These are phyloP conservation scores for Drosophila guanche DNA, from an alignment of 1,140 invertebrate genomes.

Conservation along the genomic window DNA sequence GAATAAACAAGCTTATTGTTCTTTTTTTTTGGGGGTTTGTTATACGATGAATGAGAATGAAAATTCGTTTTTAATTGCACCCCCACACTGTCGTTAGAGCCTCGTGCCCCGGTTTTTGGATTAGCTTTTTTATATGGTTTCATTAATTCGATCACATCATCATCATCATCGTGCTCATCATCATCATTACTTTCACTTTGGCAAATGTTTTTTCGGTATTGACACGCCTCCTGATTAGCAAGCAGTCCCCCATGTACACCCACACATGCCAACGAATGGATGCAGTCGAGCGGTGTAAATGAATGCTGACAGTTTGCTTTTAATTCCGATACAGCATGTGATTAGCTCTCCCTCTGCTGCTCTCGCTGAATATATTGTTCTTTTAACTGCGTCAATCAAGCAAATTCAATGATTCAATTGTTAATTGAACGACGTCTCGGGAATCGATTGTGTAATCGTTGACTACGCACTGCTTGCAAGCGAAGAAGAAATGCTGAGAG, in stretches of 20 bases:
- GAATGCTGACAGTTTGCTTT: conserved; percentile 57
- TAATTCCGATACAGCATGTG: conserved; percentile 52
- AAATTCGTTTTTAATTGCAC: conserved; percentile 70
- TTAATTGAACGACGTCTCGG: conserved; percentile 35
- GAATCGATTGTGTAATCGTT: conserved; percentile 45
- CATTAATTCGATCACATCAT: conserved; percentile 26
- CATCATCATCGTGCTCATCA: conserved; percentile 23
- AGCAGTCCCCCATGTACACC: neutral
- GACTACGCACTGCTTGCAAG: conserved; percentile 32
- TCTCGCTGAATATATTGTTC: conserved; percentile 9
- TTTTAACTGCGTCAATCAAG: conserved; percentile 42
- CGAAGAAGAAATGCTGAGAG: neutral
- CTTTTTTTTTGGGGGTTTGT: conserved; percentile 15
- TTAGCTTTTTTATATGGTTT: conserved; percentile 16
- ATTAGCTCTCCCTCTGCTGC: conserved; percentile 18
- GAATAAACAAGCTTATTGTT: conserved; percentile 4
- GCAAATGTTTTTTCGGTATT: conserved; percentile 11
- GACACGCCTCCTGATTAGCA: conserved; percentile 6
- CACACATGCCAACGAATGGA: conserved; percentile 30
- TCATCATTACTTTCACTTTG: conserved; percentile 36
- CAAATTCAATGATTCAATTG: conserved; percentile 61
- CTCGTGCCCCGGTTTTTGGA: conserved; percentile 27
- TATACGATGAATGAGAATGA: conserved; percentile 16
- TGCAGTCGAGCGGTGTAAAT: conserved; percentile 43
- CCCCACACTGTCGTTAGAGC: conserved; percentile 22